These are phyloP conservation scores for Carcinoscorpius rotundicauda DNA, from an alignment of 1,140 invertebrate species.

Conservation along the genomic window DNA sequence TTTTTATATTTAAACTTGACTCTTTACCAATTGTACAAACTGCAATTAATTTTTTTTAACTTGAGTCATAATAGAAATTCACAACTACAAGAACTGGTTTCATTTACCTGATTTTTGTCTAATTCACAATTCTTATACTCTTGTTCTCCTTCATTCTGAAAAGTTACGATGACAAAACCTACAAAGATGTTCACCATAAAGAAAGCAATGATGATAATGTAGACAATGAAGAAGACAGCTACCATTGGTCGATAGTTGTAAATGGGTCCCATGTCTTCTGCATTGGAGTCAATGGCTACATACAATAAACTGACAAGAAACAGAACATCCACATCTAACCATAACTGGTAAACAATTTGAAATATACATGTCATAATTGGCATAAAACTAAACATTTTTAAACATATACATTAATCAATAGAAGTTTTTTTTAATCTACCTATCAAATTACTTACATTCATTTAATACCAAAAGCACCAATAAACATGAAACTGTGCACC, in stretches of 20 bases:
- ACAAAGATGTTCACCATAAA: constrained; percentile 99
- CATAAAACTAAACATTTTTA: too few species aligned
- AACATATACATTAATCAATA: too few species aligned
- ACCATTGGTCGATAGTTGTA: constrained; percentile 96
- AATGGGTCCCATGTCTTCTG: constrained; percentile 87
- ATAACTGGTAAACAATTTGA: neutral
- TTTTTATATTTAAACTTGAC: too few species aligned
- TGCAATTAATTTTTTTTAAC: too few species aligned
- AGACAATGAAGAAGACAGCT: constrained; percentile 97
- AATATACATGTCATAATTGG: too few species aligned
- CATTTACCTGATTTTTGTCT: constrained; percentile 74
- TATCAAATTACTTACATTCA: too few species aligned
- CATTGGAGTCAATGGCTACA: constrained; percentile 94
- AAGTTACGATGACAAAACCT: constrained; percentile 99
- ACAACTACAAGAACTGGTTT: too few species aligned
- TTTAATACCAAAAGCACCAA: too few species aligned
- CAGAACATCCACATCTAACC: neutral
- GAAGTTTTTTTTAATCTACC: too few species aligned
- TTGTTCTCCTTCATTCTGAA: constrained; percentile 96
- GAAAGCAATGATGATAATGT: constrained; percentile 98
- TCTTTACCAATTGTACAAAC: too few species aligned
- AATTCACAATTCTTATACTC: constrained; percentile 99
- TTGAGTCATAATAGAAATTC: too few species aligned
- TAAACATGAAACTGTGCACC: too few species aligned
- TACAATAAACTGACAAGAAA: constrained; percentile 65